phyloP scores from a whole-genome alignment of 2,797 vertebrate species.

The Hozukius guyotensis region DNA sequence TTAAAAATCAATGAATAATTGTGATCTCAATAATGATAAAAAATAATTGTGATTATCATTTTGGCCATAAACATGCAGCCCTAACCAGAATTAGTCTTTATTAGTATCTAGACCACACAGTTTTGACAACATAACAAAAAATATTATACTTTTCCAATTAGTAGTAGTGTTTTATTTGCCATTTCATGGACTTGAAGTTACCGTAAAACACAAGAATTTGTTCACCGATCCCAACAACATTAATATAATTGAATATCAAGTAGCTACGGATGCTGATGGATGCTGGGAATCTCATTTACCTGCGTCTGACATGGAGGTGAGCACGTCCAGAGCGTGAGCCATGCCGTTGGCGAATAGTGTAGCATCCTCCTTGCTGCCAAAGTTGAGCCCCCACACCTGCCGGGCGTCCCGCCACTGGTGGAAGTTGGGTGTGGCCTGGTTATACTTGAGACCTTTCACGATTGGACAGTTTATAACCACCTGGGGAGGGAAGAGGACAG shows the following conservation, averaged over 20 bases:
- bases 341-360: slow-evolving; percentile 88
- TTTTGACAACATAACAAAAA: neutral
- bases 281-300: slow-evolving; percentile 58
- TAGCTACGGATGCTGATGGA: neutral
- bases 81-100: fast-evolving
- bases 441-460: slow-evolving; percentile 90
- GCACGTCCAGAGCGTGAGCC: slow-evolving; percentile 86
- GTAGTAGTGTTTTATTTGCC: neutral
- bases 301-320: slow-evolving; percentile 80
- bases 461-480: slow-evolving; percentile 96
- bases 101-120: neutral
- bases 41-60: no score
- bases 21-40: no score
- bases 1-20: no score
- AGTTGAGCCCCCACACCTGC: slow-evolving; percentile 96
- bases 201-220: neutral
- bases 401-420: slow-evolving; percentile 94
- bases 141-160: neutral
- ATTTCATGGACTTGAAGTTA: neutral
- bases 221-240: neutral
- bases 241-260: neutral
- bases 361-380: slow-evolving; percentile 91
- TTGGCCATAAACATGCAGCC: no score
- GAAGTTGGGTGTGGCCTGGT: slow-evolving; percentile 94
- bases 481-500: slow-evolving; percentile 67